Evolutionary conservation across 2,113 vertebrate genomes (phyloP).

Genomic region (Sinocyclocheilus anshuiensis): DNA sequence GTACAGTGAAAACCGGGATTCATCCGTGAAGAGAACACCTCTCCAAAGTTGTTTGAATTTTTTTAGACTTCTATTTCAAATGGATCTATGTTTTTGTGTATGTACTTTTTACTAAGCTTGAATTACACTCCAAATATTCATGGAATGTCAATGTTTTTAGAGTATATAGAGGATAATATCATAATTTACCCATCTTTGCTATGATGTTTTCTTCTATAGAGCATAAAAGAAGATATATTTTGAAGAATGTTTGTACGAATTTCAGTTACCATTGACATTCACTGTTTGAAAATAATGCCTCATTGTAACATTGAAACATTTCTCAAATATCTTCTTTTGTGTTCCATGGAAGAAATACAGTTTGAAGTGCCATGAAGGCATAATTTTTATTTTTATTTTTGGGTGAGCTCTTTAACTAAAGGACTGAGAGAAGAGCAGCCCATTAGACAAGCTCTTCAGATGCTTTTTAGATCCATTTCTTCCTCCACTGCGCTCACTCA

Average conservation of each 20-base stretch:
- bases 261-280: not conserved
- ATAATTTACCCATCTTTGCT: not conserved
- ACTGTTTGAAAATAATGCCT: not conserved
- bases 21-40: too few relatives aligned
- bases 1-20: too few relatives aligned
- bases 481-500: not conserved
- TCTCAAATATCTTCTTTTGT: not conserved
- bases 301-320: not conserved
- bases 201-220: not conserved
- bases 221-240: not conserved
- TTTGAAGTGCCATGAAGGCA: not conserved
- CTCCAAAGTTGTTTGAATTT: too few relatives aligned
- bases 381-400: not conserved
- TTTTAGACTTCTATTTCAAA: not conserved
- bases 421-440: conserved; percentile 22
- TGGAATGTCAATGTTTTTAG: not conserved
- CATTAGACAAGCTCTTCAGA: conserved; percentile 32
- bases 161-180: not conserved
- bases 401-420: not conserved
- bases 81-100: not conserved
- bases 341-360: not conserved
- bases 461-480: conserved; percentile 13
- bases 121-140: not conserved
- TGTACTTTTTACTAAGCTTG: not conserved
- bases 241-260: not conserved